These are phyloP conservation scores for Dolichoris vasculosae DNA, from an alignment of 1,140 invertebrate genomes.

Conservation along the genomic window DNA sequence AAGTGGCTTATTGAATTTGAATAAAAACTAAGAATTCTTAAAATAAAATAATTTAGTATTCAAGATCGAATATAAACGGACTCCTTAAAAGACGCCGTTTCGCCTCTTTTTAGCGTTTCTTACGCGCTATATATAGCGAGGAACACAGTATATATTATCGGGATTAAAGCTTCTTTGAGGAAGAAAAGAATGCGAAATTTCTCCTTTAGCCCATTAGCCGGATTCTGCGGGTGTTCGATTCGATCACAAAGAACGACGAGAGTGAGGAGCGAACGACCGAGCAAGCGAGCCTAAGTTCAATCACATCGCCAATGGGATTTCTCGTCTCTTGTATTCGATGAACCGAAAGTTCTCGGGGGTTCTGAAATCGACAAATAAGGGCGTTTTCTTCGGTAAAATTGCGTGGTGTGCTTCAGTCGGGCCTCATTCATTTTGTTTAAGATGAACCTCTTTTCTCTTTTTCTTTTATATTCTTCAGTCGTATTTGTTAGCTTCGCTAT, in stretches of 20 bases:
- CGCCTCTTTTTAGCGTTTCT: neutral
- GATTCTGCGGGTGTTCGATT: slow-evolving; percentile 51
- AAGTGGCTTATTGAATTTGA: no score
- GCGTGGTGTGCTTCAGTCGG: neutral
- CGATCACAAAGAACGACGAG: slow-evolving; percentile 45
- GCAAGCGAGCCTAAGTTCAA: slow-evolving; percentile 45
- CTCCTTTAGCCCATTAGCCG: slow-evolving; percentile 50
- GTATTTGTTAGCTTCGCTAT: neutral
- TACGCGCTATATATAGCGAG: neutral
- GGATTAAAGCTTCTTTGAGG: slow-evolving; percentile 46
- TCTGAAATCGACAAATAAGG: slow-evolving; percentile 52
- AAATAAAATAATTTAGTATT: neutral
- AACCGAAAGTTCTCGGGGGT: slow-evolving; percentile 42
- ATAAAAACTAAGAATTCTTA: no score
- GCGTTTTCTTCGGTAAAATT: slow-evolving; percentile 31
- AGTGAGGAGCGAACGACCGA: neutral
- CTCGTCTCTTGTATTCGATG: slow-evolving; percentile 21
- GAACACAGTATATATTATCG: slow-evolving; percentile 40
- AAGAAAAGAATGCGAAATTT: slow-evolving; percentile 52
- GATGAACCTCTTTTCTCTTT: neutral
- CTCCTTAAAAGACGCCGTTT: slow-evolving; percentile 1
- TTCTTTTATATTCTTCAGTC: neutral
- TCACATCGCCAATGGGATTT: slow-evolving; percentile 50
- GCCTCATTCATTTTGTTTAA: slow-evolving; percentile 26
- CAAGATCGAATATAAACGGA: neutral